Conservation (phyloP, 2,888 invertebrate genomes). For the Venusia cambrica region DNA sequence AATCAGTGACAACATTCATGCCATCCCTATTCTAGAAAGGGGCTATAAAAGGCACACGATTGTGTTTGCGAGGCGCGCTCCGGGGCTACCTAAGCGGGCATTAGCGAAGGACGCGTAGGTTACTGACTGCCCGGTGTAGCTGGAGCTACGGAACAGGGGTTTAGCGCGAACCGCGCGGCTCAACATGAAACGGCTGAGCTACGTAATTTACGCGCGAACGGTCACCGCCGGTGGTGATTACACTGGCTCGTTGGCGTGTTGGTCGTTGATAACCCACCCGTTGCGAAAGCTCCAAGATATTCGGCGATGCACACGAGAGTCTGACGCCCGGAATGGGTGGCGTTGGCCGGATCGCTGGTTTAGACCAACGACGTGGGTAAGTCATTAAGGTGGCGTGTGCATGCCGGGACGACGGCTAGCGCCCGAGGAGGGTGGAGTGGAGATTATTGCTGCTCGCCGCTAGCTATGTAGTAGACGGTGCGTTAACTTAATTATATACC, state of each 20-base stretch:
- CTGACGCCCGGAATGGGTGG: constrained; percentile 38
- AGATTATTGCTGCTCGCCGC: constrained; percentile 42
- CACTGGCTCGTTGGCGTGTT: constrained; percentile 64
- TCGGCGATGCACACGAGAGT: constrained; percentile 29
- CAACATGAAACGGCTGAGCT: constrained; percentile 42
- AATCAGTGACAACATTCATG: constrained; percentile 55
- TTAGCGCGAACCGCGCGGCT: constrained; percentile 33
- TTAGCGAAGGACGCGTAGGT: constrained; percentile 71
- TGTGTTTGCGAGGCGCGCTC: constrained; percentile 62
- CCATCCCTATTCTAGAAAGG: constrained; percentile 50
- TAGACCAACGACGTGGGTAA: constrained; percentile 48
- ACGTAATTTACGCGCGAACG: constrained; percentile 77
- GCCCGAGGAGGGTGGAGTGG: constrained; percentile 47
- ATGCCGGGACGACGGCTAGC: constrained; percentile 48
- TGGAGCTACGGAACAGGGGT: constrained; percentile 36
- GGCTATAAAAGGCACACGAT: constrained; percentile 63
- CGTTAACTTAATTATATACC: constrained; percentile 57
- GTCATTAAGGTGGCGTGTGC: constrained; percentile 68
- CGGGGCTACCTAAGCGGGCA: constrained; percentile 69
- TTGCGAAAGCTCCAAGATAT: constrained; percentile 44
- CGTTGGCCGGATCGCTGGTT: constrained; percentile 42
- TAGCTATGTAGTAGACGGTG: constrained; percentile 44
- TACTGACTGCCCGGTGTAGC: constrained; percentile 44
- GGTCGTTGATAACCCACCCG: constrained; percentile 62
- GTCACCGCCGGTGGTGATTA: constrained; percentile 73